A percentile compares a stretch with the other conserved stretches of the same genome.
Conservation (phyloP, 2,113 vertebrate species). For the Thermophis baileyi region DNA sequence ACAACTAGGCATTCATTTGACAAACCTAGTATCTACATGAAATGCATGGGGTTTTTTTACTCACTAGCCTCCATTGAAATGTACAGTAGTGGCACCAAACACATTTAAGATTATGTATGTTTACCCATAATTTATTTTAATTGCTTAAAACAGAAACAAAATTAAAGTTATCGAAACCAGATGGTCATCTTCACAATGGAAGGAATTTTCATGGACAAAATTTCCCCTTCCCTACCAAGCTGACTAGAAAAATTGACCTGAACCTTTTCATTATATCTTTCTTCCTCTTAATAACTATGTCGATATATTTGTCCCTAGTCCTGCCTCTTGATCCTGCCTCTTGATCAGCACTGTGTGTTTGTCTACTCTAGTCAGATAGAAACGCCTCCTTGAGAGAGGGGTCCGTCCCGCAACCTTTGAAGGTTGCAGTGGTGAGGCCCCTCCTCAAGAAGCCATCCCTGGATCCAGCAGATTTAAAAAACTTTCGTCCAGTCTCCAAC, state of each 20-base stretch:
- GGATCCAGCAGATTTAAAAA: no score
- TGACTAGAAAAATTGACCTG: background rate
- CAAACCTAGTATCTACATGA: background rate
- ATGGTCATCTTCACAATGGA: background rate
- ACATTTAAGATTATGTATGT: background rate
- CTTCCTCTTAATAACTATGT: background rate
- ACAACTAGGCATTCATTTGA: background rate
- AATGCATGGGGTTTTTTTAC: background rate
- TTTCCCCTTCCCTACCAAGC: background rate
- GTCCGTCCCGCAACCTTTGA: no score
- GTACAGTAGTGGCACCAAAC: background rate
- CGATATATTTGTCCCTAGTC: background rate
- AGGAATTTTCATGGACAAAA: background rate
- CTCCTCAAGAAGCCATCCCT: no score
- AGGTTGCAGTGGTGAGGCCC: no score
- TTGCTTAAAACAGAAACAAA: background rate
- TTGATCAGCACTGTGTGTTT: no score
- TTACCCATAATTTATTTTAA: background rate
- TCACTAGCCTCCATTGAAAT: background rate
- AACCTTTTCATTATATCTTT: background rate
- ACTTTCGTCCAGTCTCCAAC: no score
- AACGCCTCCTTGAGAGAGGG: no score
- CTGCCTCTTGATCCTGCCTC: no score
- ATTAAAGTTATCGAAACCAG: background rate
- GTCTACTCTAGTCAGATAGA: no score